Evolutionary conservation across 2,113 vertebrate genomes (phyloP).

Genomic region (Phocoena sinus): DNA sequence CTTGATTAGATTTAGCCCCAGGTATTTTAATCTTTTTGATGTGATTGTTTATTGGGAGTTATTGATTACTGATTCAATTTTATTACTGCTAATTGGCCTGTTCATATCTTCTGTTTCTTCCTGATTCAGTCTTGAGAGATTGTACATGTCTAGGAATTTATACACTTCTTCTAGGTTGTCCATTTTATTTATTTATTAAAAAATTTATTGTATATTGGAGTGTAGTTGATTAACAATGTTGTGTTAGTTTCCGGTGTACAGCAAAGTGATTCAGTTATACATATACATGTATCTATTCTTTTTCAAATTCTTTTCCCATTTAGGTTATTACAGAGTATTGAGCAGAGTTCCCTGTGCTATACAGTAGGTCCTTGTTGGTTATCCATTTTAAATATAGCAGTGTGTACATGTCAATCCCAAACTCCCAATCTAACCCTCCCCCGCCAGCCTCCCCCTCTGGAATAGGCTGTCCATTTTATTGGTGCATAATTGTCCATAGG

Average conservation of each 20-base stretch:
- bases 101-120: neutral
- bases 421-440: neutral
- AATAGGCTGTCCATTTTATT: neutral
- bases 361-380: no score
- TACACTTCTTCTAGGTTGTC: neutral
- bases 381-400: no score
- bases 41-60: neutral
- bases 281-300: no score
- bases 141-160: neutral
- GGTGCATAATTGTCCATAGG: neutral
- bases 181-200: no score
- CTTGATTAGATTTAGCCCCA: neutral
- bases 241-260: no score
- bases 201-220: no score
- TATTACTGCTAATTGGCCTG: neutral
- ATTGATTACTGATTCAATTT: neutral
- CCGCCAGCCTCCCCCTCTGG: neutral
- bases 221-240: no score
- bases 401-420: neutral
- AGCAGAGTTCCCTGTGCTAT: no score
- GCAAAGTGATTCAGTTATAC: no score
- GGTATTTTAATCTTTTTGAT: neutral
- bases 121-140: neutral
- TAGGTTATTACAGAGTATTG: no score
- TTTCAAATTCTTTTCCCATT: no score